Conservation (phyloP, 2,797 vertebrate genomes). For the Echeneis naucrates region DNA sequence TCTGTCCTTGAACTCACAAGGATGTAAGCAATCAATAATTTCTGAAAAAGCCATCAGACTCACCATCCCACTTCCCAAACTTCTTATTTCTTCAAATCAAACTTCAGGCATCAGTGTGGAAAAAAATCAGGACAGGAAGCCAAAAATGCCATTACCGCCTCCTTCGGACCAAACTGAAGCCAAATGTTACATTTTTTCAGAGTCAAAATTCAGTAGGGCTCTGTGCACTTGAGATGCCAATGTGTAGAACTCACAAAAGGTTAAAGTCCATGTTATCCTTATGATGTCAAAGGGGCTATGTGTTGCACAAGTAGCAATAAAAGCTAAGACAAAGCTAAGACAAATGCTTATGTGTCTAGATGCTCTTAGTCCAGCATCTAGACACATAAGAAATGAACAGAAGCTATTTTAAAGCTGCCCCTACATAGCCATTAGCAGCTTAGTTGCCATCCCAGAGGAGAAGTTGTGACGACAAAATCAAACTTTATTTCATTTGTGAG, state of each 20-base stretch:
- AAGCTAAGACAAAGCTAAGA: too few species aligned
- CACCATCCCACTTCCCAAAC: neutral
- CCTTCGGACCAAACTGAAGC: too few species aligned
- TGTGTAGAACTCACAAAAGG: too few species aligned
- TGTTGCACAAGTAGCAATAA: neutral
- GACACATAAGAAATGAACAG: too few species aligned
- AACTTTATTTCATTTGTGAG: too few species aligned
- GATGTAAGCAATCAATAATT: slow-evolving; percentile 9
- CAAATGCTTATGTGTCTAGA: too few species aligned
- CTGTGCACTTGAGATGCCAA: neutral
- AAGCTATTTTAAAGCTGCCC: too few species aligned
- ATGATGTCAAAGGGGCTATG: neutral
- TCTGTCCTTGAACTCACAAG: neutral
- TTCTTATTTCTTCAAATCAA: slow-evolving; percentile 1
- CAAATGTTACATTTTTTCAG: neutral
- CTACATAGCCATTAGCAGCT: too few species aligned
- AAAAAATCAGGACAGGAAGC: neutral
- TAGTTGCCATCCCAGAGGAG: too few species aligned
- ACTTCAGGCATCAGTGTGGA: slow-evolving; percentile 1
- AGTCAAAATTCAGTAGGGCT: neutral
- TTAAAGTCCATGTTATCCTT: too few species aligned
- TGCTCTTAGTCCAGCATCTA: too few species aligned
- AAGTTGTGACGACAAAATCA: too few species aligned
- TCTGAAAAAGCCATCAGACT: neutral
- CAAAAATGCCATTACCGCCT: neutral